phyloP scores from a whole-genome alignment of 2,113 vertebrate species.

The Rhinopithecus roxellana region DNA sequence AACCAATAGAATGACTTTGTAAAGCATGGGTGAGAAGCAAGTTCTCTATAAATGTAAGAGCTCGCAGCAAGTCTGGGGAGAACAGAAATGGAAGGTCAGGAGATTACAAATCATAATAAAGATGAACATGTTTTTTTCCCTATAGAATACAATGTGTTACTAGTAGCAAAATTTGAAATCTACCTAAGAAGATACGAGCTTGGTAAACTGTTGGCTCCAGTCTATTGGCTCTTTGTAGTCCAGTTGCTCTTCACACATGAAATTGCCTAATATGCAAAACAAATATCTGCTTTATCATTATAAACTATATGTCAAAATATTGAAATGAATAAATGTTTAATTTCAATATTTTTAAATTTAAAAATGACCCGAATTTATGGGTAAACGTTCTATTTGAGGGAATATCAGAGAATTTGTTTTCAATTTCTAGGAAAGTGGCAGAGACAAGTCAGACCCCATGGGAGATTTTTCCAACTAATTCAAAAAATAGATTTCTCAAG shows the following conservation, averaged over 20 bases:
- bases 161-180: neutral
- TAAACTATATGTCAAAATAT: neutral
- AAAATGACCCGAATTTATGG: neutral
- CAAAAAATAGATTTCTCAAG: slow-evolving; percentile 40
- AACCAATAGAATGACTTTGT: neutral
- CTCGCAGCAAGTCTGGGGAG: neutral
- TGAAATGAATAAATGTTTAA: neutral
- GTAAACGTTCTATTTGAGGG: neutral
- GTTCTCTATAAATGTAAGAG: neutral
- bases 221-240: neutral
- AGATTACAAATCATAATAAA: neutral
- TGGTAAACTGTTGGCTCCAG: neutral
- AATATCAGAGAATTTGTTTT: slow-evolving; percentile 14
- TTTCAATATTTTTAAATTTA: neutral
- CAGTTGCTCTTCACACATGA: neutral
- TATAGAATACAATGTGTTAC: neutral
- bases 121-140: neutral
- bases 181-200: neutral
- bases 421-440: neutral
- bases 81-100: neutral
- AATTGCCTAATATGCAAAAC: neutral
- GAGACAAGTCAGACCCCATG: neutral
- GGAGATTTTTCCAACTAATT: slow-evolving; percentile 15
- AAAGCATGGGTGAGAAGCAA: neutral
- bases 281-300: neutral